Evolutionary conservation across 2,888 invertebrate genomes (phyloP), one percentile per base, ranked within the genome.

Genomic region (Suillia variegata): DNA sequence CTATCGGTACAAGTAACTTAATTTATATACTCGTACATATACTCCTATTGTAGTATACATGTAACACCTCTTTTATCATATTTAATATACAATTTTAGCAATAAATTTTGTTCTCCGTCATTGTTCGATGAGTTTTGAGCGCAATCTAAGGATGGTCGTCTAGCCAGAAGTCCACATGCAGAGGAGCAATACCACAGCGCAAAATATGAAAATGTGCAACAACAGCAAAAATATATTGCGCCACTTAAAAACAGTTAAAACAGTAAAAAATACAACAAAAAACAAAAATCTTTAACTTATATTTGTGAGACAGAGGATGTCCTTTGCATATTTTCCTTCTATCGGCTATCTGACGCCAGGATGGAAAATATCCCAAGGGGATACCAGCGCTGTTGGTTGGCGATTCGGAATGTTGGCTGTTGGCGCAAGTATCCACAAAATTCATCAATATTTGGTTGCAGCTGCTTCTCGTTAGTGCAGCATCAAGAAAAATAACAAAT

Each of bases 51-150:
- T n/a, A n/a, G n/a, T n/a, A n/a, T n/a, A n/a, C n/a, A n/a, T n/a
- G n/a, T n/a, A n/a, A n/a, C n/a, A n/a, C n/a, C n/a, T n/a, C n/a
- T n/a, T n/a, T n/a, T n/a, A n/a, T 17, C 51, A 33, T 21, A 17
- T 45, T 52, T 45, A 33, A 47, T 52, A 52, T 57, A 52, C 21
- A 57, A 52, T 57, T 57, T 47, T 47, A 26, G n/a, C 52, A 45
- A 52, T 57, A 47, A 48, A 47, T 57, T 57, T 22, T 31, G 20
- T n/a, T 26, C 12, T 24, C 26, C 2, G 24, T 6, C 34, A 2
- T 38, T 18, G 20, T 53, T 38, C 12, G 34, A 15, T 22, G 34
- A 18, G 12, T 13, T 24, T 24, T 15, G n/a, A n/a, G n/a, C 33
- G n/a, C 38, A 38, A 13, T 38, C 38, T 38, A n/a, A 38, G 38